phyloP scores from a whole-genome alignment of 2,113 vertebrate species.

The Misgurnus anguillicaudatus region DNA sequence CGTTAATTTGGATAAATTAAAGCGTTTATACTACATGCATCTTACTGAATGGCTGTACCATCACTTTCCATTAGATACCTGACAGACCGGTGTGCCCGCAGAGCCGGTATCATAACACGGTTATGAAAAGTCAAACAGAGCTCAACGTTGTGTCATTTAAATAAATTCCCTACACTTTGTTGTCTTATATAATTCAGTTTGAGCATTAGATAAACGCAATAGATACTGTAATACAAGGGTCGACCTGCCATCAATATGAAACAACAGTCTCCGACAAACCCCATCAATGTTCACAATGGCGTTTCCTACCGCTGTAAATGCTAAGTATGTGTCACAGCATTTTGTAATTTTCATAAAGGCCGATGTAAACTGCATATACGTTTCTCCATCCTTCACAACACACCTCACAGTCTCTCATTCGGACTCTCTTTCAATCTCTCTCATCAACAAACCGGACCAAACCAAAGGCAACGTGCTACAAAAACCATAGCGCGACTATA shows the following conservation, averaged over 20 bases:
- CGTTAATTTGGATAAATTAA: too few relatives aligned
- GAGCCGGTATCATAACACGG: neutral
- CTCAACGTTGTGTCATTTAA: neutral
- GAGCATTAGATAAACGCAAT: neutral
- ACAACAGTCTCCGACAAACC: conserved; percentile 36
- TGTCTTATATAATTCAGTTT: neutral
- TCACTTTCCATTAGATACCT: neutral
- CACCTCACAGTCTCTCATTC: conserved; percentile 62
- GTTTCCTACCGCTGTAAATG: conserved; percentile 10
- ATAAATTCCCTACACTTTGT: neutral
- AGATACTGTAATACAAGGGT: neutral
- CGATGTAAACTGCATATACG: neutral
- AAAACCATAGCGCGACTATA: conserved; percentile 73
- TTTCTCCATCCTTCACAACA: conserved; percentile 55
- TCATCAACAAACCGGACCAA: conserved; percentile 82
- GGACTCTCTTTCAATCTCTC: conserved; percentile 52
- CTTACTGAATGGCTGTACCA: neutral
- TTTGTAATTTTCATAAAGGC: neutral
- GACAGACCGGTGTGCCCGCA: neutral
- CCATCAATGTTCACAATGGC: conserved; percentile 34
- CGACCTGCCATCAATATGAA: neutral
- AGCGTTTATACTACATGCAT: neutral
- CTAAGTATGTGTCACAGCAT: neutral
- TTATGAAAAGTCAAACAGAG: neutral
- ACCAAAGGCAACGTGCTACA: conserved; percentile 83